A percentile compares a stretch with the other conserved stretches of the same genome.
These are phyloP conservation scores for Dicyrtoma fusca DNA, from an alignment of 2,888 invertebrate species.

Conservation along the genomic window DNA sequence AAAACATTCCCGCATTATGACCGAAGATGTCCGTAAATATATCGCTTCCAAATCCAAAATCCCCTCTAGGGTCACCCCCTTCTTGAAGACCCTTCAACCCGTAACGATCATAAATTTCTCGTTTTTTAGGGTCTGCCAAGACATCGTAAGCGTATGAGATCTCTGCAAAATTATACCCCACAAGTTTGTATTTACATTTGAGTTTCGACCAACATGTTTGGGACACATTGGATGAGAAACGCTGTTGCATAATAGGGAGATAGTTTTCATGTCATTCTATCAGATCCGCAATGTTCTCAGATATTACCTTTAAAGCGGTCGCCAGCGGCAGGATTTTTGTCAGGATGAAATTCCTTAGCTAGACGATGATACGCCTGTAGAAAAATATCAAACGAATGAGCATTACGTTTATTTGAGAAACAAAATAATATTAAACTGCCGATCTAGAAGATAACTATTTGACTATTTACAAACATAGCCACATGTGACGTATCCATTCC, in stretches of 20 bases:
- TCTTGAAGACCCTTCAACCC: conserved; percentile 88
- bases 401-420: conserved; percentile 1
- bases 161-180: too few species aligned
- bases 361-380: conserved; percentile 85
- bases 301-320: conserved; percentile 62
- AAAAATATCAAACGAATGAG: conserved; percentile 43
- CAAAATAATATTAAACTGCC: conserved; percentile 2
- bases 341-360: conserved; percentile 91
- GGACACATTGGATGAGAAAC: too few species aligned
- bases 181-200: too few species aligned
- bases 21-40: conserved; percentile 73
- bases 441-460: too few species aligned
- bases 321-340: conserved; percentile 85
- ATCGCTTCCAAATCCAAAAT: conserved; percentile 62
- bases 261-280: too few species aligned
- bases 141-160: conserved; percentile 95
- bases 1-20: conserved; percentile 64
- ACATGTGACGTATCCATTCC: too few species aligned
- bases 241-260: too few species aligned
- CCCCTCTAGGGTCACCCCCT: conserved; percentile 66
- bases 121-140: conserved; percentile 83
- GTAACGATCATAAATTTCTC: conserved; percentile 80
- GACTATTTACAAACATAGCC: too few species aligned
- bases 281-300: too few species aligned
- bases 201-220: too few species aligned